Evolutionary conservation across 2,888 invertebrate species (phyloP), one percentile per base, ranked within the genome.

Genomic region (Cacoxenus indagator): DNA sequence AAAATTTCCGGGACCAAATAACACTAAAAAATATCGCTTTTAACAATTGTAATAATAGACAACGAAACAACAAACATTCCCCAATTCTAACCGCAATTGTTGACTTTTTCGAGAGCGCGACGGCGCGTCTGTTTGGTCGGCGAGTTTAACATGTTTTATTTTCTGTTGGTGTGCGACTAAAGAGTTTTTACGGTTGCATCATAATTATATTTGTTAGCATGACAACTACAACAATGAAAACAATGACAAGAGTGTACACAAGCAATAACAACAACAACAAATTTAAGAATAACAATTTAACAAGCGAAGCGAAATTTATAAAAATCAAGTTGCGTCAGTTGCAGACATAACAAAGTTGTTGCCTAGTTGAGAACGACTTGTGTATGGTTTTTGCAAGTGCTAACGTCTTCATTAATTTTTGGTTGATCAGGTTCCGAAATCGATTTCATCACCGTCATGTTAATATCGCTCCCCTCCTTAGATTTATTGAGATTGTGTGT

Each of bases 321-420:
- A 37, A n/a, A 37, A 37, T 37, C 37, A 37, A 11, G 37, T 37
- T 8, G 14, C 8, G 5, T 37, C 37, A 4, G 31, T 9, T 9
- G 31, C 31, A 31, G 5, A 6, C 31, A 31, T 9, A 4, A 37
- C 0, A 37, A 37, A 37, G 14, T 37, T 37, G n/a, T n/a, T n/a
- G n/a, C n/a, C n/a, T n/a, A n/a, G n/a, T n/a, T n/a, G n/a, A n/a
- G n/a, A n/a, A n/a, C n/a, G n/a, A n/a, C n/a, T n/a, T n/a, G n/a
- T 37, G 37, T 37, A 11, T 37, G 37, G 14, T 37, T 37, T 64
- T 64, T 19, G 19, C 14, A 17, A 1, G 43, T 24, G 22, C 22
- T 62, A 45, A 19, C 19, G 19, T 22, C 26, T 27, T 66, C 14
- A 37, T 31, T 65, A 64, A 64, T 68, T 59, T 65, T 59, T 71